phyloP scores from a whole-genome alignment of 2,113 vertebrate species.

The Tretioscincus oriximinensis region DNA sequence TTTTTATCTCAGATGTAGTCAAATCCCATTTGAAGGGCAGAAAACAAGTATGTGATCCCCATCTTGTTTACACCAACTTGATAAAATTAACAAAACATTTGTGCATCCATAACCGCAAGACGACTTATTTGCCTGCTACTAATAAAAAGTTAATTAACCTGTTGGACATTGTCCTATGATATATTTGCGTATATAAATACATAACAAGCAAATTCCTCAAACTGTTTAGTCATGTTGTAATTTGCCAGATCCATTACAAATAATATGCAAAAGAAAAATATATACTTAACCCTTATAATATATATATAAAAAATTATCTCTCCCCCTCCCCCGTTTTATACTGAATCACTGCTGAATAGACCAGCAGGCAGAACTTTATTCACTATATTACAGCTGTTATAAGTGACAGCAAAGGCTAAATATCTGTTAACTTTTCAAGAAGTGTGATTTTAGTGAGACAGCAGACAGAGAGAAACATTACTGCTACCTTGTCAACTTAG shows the following conservation, averaged over 20 bases:
- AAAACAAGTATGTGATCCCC: no score
- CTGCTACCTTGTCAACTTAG: slow-evolving; percentile 7
- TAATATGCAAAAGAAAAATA: neutral
- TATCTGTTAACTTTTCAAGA: neutral
- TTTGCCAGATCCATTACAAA: neutral
- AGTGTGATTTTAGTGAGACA: neutral
- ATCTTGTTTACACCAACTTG: no score
- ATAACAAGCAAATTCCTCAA: no score
- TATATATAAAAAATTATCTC: slow-evolving; percentile 2
- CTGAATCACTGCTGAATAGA: slow-evolving; percentile 4
- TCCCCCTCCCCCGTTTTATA: neutral
- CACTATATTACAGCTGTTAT: neutral
- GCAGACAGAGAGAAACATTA: neutral
- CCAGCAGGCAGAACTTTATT: neutral
- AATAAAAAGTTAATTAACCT: no score
- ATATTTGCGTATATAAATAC: no score
- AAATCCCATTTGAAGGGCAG: no score
- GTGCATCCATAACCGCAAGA: no score
- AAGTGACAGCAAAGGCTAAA: neutral
- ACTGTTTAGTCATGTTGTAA: neutral
- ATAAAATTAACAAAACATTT: no score
- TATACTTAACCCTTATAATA: slow-evolving; percentile 5
- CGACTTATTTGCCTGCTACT: no score
- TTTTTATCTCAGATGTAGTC: no score
- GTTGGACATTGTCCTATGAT: no score